Base-by-base conservation (phyloP, 2,797 vertebrate genomes). In the Poeciliopsis infans region DNA sequence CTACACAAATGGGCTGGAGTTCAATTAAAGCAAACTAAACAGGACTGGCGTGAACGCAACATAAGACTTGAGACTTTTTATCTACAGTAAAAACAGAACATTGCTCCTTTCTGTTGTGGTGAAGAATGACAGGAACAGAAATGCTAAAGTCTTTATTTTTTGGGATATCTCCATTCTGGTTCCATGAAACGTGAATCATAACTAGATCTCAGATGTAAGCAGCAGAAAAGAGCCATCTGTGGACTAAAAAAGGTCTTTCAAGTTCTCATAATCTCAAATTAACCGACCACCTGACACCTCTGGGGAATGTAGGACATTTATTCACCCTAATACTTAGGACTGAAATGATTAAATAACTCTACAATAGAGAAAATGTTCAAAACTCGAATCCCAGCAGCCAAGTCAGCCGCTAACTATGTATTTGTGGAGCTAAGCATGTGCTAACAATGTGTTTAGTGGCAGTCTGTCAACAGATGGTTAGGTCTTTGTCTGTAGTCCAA, bases 391-490 rank as follows among this genome's bases (percentile, higher is more conserved):
- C 51, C 5, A 15, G 8, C 73, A 59, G 23, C n/a, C 55, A 11
- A 79, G 61, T 66, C 85, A 46, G 64, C 46, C 31, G 1, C 80
- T 61, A 28, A 74, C 85, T 73, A 76, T 79, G 72, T 57, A 78
- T 80, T 25, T 47, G 69, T 47, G 39, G 47, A 78, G 85, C 71
- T 79, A 39, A 85, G 83, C 72, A 75, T 80, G 80, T 83, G 87
- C 51, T 85, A 88, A 90, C 89, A 76, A 75, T 12, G 84, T 86
- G 87, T 89, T 92, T 86, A 87, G 80, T 86, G 82, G 33, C 72
- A 5, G 11, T 66, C 87, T 90, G 83, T 88, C 86, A 88, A 51
- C 86, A 82, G 80, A 72, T 79, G 78, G 31, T 71, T 45, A 1
- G 2, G n/a, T 53, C 13, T 46, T 64, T 66, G 82, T 75, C 61